phyloP scores from a whole-genome alignment of 2,113 vertebrate genomes.

The Oxyura jamaicensis region DNA sequence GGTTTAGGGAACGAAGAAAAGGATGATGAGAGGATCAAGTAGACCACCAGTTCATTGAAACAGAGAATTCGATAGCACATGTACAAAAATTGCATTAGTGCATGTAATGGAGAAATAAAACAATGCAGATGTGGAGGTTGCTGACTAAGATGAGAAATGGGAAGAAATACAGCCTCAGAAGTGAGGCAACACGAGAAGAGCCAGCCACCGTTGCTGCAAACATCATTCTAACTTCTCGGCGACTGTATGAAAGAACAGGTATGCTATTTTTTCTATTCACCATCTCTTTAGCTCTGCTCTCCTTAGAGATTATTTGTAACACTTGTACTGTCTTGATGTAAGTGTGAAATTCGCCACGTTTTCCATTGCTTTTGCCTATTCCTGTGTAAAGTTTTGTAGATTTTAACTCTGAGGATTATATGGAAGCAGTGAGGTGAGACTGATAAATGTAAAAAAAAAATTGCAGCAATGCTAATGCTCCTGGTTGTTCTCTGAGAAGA shows the following conservation, averaged over 20 bases:
- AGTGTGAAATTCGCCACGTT: neutral
- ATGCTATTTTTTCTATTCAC: neutral
- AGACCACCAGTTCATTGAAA: neutral
- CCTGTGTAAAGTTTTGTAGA: neutral
- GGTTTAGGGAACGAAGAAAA: neutral
- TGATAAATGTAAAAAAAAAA: neutral
- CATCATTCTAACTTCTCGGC: neutral
- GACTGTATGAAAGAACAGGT: neutral
- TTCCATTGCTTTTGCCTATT: neutral
- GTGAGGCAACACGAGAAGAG: neutral
- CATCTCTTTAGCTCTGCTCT: neutral
- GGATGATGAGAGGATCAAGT: neutral
- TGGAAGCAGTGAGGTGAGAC: neutral
- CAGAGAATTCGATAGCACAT: neutral
- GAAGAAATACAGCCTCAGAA: neutral
- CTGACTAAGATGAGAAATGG: neutral
- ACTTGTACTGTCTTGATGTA: neutral
- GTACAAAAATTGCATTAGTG: neutral
- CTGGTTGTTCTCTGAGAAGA: neutral
- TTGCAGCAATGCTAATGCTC: rapidly evolving
- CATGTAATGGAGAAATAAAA: neutral
- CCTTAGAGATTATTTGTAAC: neutral
- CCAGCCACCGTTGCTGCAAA: neutral
- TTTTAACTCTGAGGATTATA: neutral
- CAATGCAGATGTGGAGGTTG: neutral